A percentile compares a stretch with the other conserved stretches of the same genome.
These are phyloP conservation scores for Acrobasis consociella DNA, from an alignment of 2,888 invertebrate species.

Conservation along the genomic window DNA sequence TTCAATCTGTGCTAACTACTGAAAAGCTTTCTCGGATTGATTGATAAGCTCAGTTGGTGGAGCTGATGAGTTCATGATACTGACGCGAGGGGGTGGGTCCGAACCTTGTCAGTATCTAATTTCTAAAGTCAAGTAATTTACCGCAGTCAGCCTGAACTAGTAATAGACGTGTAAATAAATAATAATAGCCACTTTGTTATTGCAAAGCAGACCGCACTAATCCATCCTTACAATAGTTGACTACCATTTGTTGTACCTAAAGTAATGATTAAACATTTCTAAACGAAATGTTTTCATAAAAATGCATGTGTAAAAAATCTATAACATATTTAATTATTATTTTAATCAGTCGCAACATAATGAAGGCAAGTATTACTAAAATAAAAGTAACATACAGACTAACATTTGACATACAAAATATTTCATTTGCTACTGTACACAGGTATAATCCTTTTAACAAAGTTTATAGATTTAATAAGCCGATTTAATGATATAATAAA, in stretches of 20 bases:
- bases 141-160: too few relatives aligned
- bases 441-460: conserved; percentile 11
- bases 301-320: conserved; percentile 34
- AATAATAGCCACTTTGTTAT: conserved; percentile 14
- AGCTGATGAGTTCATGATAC: too few relatives aligned
- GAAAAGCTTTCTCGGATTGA: too few relatives aligned
- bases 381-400: conserved; percentile 50
- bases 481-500: conserved; percentile 26
- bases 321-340: conserved; percentile 23
- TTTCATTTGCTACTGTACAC: conserved; percentile 25
- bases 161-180: conserved; percentile 50
- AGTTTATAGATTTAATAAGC: conserved; percentile 26
- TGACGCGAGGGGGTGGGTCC: too few relatives aligned
- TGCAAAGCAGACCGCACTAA: conserved; percentile 40
- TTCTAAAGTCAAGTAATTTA: too few relatives aligned
- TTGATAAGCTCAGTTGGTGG: too few relatives aligned
- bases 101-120: too few relatives aligned
- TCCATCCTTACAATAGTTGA: conserved; percentile 56
- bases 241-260: conserved; percentile 62
- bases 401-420: conserved; percentile 43
- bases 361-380: conserved; percentile 73
- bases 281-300: conserved; percentile 11
- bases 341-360: conserved; percentile 72
- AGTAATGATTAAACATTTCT: conserved; percentile 40
- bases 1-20: too few relatives aligned